Percentiles rank a stretch among this genome's conserved stretches.
Conservation (phyloP, 1,140 invertebrate species). For the Chironomus tepperi region DNA sequence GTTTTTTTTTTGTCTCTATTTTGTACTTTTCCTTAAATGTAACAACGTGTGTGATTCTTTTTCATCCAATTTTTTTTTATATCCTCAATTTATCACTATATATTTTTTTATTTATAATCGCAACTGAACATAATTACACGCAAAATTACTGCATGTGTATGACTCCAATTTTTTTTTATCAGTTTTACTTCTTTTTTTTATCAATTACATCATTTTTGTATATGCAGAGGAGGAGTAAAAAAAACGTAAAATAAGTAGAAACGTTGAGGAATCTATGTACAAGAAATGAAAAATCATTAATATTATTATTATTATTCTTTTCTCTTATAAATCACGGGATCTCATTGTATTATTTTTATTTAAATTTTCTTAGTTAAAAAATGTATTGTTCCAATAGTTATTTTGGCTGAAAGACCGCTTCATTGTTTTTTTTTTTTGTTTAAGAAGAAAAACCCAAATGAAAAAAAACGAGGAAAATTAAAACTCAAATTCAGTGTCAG, state of each 20-base stretch:
- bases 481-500: slow-evolving; percentile 7
- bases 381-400: slow-evolving; percentile 9
- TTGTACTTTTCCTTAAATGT: neutral
- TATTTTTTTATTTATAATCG: too few relatives aligned
- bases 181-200: too few relatives aligned
- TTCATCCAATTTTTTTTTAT: neutral
- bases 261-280: neutral
- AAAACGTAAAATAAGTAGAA: neutral
- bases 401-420: slow-evolving; percentile 9
- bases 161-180: too few relatives aligned
- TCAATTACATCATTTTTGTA: too few relatives aligned
- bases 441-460: neutral
- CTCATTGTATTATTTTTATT: neutral
- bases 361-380: neutral
- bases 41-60: slow-evolving; percentile 2
- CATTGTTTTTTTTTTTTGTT: neutral
- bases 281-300: neutral
- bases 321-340: slow-evolving; percentile 3
- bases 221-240: too few relatives aligned
- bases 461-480: neutral
- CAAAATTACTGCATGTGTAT: neutral
- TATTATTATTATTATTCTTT: neutral
- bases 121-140: neutral
- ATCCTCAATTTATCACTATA: neutral
- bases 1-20: neutral